Conservation (phyloP, 2,113 vertebrate genomes). For the Morone chrysops region DNA sequence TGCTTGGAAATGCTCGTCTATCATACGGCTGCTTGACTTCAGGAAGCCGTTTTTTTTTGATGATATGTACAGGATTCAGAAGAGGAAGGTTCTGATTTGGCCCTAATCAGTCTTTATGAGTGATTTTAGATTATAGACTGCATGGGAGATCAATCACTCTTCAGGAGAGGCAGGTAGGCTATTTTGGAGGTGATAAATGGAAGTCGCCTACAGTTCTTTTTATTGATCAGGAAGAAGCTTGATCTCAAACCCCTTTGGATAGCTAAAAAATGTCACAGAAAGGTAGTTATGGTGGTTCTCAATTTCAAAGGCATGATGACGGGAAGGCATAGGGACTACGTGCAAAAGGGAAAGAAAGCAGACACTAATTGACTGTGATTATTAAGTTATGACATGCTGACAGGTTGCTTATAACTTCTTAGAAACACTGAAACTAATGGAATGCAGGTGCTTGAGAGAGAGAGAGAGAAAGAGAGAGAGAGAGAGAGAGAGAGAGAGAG, state of each 20-base stretch:
- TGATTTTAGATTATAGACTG: conserved; percentile 64
- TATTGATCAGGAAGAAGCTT: conserved; percentile 69
- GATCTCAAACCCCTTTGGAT: conserved; percentile 43
- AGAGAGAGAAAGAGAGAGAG: conserved; percentile 86
- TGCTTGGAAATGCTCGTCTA: conserved; percentile 75
- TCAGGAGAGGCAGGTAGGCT: conserved; percentile 51
- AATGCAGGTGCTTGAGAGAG: conserved; percentile 91
- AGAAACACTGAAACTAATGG: conserved; percentile 91
- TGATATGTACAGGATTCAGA: conserved; percentile 71
- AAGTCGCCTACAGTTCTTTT: conserved; percentile 52
- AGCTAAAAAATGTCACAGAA: conserved; percentile 34
- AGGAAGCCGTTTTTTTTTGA: conserved; percentile 77
- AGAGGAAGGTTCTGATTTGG: conserved; percentile 66
- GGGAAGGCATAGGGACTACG: neutral
- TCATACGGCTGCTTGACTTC: conserved; percentile 77
- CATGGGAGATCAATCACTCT: conserved; percentile 65
- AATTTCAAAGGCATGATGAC: conserved; percentile 9
- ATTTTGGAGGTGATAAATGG: conserved; percentile 66
- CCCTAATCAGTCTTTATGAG: conserved; percentile 82
- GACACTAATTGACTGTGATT: conserved; percentile 91
- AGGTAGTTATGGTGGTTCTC: conserved; percentile 20
- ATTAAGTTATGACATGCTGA: conserved; percentile 93
- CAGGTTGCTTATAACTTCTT: conserved; percentile 88
- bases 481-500: conserved; percentile 86
- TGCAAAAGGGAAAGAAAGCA: conserved; percentile 79